Base-by-base conservation (phyloP, 2,113 vertebrate genomes). In the Patagioenas fasciata region DNA sequence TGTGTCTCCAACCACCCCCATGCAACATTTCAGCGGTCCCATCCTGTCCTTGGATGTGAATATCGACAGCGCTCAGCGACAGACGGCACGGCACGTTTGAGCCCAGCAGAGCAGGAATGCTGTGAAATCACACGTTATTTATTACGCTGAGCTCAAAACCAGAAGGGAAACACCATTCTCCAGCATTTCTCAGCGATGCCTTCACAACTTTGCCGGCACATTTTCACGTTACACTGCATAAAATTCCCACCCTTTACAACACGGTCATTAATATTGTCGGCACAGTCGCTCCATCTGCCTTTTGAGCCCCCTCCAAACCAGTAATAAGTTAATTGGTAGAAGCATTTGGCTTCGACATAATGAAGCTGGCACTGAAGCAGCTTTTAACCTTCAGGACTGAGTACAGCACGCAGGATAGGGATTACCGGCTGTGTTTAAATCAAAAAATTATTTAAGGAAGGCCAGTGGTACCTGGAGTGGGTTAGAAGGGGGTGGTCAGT, bases 321-420 rank as follows among this genome's bases (percentile, higher is more conserved):
- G 80, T 38, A 80, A 93, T 61, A 51, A 92, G 74, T 89, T 97
- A 95, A 96, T 78, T 87, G 94, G 89, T 36, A 42, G 86, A 80
- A 94, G 65, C 78, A 58, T 92, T 94, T 95, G 94, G 95, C 87
- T 94, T 47, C 7, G 26, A 13, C 74, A 53, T 60, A 90, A 93
- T 29, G 47, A 84, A 73, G 51, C 0, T 94, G 94, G 95, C 89
- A 80, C 54, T 24, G 64, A 54, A 3, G 8, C 81, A 78, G 86
- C 88, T 67, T 85, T 61, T 64, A 85, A 50, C 47, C 71, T 56
- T 72, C 58, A 44, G 78, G 79, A 34, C 16, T 15, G 57, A 80
- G 80, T 47, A 47, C 44, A 47, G 44, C 44, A 47, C 44, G 9
- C 44, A 47, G 44, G 44, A 47, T 44, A 44, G 44, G 44, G 44